A percentile compares a stretch with the other conserved stretches of the same genome.
These are phyloP conservation scores for Ochropacha duplaris DNA, from an alignment of 2,888 invertebrate species.

Conservation along the genomic window DNA sequence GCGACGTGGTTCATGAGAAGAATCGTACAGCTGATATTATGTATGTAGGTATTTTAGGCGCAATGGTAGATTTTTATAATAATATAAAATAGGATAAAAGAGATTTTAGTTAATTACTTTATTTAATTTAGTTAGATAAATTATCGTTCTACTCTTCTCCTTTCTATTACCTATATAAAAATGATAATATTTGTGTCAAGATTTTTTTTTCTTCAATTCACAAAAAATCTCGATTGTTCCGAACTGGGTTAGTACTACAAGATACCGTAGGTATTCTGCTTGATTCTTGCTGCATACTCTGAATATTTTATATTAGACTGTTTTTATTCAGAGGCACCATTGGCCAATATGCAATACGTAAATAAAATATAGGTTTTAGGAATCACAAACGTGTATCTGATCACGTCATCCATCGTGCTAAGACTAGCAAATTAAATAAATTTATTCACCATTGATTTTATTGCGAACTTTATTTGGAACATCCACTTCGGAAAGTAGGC, in stretches of 20 bases:
- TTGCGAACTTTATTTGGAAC: conserved; percentile 58
- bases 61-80: too few species aligned
- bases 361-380: neutral
- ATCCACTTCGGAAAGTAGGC: conserved; percentile 44
- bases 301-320: too few species aligned
- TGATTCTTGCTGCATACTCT: conserved; percentile 37
- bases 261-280: too few species aligned
- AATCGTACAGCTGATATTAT: neutral
- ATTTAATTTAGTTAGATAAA: neutral
- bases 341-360: conserved; percentile 25
- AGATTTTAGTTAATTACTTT: too few species aligned
- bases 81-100: too few species aligned
- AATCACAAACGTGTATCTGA: conserved; percentile 27
- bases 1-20: neutral
- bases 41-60: neutral
- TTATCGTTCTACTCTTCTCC: neutral
- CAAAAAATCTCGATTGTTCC: too few species aligned
- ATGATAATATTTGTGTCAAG: too few species aligned
- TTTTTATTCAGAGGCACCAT: conserved; percentile 35
- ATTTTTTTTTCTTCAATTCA: too few species aligned
- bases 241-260: conserved; percentile 38
- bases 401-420: conserved; percentile 30
- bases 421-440: conserved; percentile 32
- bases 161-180: neutral
- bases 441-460: conserved; percentile 47